Percentiles rank a stretch among this genome's conserved stretches.
Conservation (phyloP, 2,888 invertebrate genomes). For the Andrena minutula region DNA sequence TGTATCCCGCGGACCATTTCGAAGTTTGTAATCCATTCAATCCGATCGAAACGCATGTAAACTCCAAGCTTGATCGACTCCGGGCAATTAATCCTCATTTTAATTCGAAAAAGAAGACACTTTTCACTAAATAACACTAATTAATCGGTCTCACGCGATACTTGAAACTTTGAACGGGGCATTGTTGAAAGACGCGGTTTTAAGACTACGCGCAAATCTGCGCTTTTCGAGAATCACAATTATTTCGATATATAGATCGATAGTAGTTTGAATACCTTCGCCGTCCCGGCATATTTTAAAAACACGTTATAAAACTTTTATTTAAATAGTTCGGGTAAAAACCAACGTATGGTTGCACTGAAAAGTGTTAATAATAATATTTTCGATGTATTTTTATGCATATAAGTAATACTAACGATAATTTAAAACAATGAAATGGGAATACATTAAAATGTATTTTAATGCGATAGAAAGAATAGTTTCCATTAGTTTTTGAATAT, state of each 20-base stretch:
- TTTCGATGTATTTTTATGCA: background rate
- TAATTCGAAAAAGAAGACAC: background rate
- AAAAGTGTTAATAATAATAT: background rate
- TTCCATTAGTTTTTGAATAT: background rate
- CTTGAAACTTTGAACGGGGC: background rate
- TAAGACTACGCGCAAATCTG: background rate
- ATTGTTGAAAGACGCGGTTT: conserved; percentile 13
- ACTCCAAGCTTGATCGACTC: background rate
- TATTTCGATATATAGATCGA: conserved; percentile 38
- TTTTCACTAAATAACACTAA: background rate
- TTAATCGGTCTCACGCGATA: background rate
- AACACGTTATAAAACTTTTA: no score
- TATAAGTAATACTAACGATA: background rate
- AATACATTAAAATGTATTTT: background rate
- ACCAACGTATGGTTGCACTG: no score
- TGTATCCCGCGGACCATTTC: background rate
- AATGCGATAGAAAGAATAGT: background rate
- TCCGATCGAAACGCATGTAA: background rate
- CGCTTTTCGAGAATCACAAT: conserved; percentile 20
- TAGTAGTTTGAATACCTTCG: conserved; percentile 13
- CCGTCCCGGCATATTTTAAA: background rate
- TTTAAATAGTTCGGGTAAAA: no score
- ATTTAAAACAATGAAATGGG: background rate
- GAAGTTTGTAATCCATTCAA: background rate
- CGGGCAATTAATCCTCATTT: background rate